Conservation (phyloP, 2,113 vertebrate genomes). For the Suricata suricatta region DNA sequence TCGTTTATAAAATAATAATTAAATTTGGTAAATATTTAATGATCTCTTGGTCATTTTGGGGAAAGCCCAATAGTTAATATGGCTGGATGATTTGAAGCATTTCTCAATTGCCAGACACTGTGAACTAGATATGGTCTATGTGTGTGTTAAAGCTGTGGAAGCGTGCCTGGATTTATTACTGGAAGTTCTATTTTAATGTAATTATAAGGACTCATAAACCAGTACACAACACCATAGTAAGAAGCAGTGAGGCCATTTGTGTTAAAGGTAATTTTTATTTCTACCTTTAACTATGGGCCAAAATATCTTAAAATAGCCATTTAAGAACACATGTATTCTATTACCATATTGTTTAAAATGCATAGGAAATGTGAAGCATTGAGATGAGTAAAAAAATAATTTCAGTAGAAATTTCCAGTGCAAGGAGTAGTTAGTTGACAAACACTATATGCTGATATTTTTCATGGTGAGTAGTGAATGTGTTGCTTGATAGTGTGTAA, state of each 20-base stretch:
- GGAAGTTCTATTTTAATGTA: neutral
- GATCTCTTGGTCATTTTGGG: neutral
- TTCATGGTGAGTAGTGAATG: neutral
- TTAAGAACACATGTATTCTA: neutral
- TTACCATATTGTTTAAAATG: neutral
- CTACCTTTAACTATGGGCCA: neutral
- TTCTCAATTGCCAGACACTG: neutral
- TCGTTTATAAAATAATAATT: slow-evolving; percentile 12
- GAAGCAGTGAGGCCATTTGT: neutral
- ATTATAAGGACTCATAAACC: neutral
- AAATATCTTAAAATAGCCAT: neutral
- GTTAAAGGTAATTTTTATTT: neutral
- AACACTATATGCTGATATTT: neutral
- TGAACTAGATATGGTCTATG: neutral
- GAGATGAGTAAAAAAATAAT: neutral
- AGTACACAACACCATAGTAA: neutral
- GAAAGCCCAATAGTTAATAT: neutral
- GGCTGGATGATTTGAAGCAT: neutral
- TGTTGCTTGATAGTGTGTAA: neutral
- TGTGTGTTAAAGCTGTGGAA: neutral
- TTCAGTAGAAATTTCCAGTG: neutral
- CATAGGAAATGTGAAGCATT: neutral
- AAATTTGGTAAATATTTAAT: neutral
- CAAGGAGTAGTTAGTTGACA: neutral
- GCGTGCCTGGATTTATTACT: neutral